These are phyloP conservation scores for Drosophila tani DNA, from an alignment of 1,140 invertebrate species.

Conservation along the genomic window DNA sequence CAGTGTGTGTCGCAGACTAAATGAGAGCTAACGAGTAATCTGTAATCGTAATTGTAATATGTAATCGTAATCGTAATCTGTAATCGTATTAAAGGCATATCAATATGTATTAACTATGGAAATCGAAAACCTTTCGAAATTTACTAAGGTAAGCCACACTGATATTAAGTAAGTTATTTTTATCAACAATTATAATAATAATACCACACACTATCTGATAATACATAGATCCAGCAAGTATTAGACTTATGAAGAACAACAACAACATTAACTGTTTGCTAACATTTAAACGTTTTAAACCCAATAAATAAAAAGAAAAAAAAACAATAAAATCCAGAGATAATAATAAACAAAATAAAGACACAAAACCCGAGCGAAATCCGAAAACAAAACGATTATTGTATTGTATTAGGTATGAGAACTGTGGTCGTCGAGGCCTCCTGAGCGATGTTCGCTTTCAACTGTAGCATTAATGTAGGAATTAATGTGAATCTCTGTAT, in stretches of 20 bases:
- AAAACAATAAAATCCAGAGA: conserved; percentile 40
- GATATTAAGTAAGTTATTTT: conserved; percentile 80
- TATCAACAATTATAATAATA: conserved; percentile 69
- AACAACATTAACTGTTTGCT: conserved; percentile 67
- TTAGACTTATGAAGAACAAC: conserved; percentile 75
- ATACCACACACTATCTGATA: conserved; percentile 62
- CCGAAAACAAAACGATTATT: conserved; percentile 44
- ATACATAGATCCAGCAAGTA: conserved; percentile 64
- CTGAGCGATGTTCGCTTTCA: conserved; percentile 84
- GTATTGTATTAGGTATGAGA: conserved; percentile 64
- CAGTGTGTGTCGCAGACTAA: conserved; percentile 65
- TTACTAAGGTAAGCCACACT: conserved; percentile 73
- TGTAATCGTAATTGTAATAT: conserved; percentile 49
- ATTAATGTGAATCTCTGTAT: conserved; percentile 66
- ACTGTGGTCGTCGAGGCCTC: conserved; percentile 65
- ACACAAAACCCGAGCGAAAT: conserved; percentile 29
- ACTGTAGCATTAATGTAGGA: conserved; percentile 71
- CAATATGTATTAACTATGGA: conserved; percentile 69
- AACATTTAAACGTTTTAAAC: conserved; percentile 55
- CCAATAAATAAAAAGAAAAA: conserved; percentile 11
- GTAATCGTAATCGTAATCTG: conserved; percentile 63
- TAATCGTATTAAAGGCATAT: conserved; percentile 74
- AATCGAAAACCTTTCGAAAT: conserved; percentile 69
- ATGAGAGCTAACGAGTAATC: conserved; percentile 49
- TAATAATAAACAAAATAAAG: background rate